Conservation (phyloP, 2,113 vertebrate species). For the Spizaetus ornatus region DNA sequence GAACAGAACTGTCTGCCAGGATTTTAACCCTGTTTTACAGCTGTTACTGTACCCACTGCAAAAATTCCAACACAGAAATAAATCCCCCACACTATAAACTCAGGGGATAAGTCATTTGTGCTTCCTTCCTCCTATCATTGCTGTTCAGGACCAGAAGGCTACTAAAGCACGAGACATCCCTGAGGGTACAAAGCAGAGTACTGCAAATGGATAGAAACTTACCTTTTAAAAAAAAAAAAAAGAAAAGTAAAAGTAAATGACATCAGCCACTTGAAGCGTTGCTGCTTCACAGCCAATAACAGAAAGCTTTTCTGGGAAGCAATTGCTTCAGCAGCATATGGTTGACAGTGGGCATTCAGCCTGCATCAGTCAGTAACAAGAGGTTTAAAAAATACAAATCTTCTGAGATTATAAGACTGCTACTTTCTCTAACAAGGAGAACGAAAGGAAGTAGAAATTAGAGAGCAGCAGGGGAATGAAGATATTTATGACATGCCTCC, state of each 20-base stretch:
- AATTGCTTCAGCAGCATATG: background rate
- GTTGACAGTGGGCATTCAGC: constrained; percentile 20
- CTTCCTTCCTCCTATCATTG: background rate
- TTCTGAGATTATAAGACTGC: background rate
- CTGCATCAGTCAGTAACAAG: background rate
- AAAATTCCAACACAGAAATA: background rate
- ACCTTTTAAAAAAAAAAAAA: background rate
- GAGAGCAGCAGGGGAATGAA: background rate
- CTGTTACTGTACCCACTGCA: background rate
- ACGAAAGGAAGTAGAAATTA: background rate
- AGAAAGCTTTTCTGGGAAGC: constrained; percentile 26
- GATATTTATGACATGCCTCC: background rate
- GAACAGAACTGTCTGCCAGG: background rate
- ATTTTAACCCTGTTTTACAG: background rate
- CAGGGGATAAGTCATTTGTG: background rate
- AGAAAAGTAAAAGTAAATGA: background rate
- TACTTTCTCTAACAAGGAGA: background rate
- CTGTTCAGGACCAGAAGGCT: background rate
- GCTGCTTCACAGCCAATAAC: background rate
- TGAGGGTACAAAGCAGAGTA: background rate
- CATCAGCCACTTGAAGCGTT: background rate
- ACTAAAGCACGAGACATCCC: background rate
- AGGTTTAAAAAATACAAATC: background rate
- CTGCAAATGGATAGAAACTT: background rate
- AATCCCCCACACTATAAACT: background rate